These are phyloP conservation scores for Egretta garzetta DNA, from an alignment of 2,113 vertebrate genomes.

Conservation along the genomic window DNA sequence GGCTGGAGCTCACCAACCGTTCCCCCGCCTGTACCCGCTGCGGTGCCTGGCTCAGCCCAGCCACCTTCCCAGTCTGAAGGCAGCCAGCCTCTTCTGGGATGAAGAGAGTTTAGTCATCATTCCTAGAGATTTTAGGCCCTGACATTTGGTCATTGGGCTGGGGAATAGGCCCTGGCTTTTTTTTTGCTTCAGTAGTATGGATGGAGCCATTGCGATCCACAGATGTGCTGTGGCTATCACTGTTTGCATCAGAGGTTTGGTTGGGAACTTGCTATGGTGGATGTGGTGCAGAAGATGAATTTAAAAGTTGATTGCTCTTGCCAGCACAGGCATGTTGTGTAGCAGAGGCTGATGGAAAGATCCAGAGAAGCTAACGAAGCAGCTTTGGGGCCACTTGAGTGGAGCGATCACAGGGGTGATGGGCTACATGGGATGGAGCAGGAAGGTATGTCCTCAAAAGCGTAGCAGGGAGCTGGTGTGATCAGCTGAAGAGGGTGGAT, in stretches of 20 bases:
- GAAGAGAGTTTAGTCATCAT: not conserved
- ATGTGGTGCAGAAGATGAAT: not conserved
- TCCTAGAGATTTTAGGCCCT: not conserved
- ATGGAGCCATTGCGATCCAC: not conserved
- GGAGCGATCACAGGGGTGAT: not conserved
- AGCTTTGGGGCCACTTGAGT: not conserved
- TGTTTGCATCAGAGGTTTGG: not conserved
- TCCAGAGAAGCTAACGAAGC: not conserved
- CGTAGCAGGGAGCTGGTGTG: not conserved
- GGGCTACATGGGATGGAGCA: not conserved
- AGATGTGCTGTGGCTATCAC: not conserved
- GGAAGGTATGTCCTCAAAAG: not conserved
- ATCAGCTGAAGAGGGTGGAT: not conserved
- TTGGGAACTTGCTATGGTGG: not conserved
- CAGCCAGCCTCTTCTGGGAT: not conserved
- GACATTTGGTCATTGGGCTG: not conserved
- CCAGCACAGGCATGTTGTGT: fast-evolving
- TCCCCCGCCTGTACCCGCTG: not conserved
- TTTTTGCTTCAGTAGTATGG: not conserved
- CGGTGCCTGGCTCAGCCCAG: not conserved
- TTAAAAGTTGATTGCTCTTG: not conserved
- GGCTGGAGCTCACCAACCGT: not conserved
- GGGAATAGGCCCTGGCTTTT: not conserved
- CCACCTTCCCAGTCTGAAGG: not conserved
- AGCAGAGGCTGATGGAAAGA: not conserved